These are phyloP conservation scores for Xiphophorus hellerii DNA, from an alignment of 2,113 vertebrate genomes.

Conservation along the genomic window DNA sequence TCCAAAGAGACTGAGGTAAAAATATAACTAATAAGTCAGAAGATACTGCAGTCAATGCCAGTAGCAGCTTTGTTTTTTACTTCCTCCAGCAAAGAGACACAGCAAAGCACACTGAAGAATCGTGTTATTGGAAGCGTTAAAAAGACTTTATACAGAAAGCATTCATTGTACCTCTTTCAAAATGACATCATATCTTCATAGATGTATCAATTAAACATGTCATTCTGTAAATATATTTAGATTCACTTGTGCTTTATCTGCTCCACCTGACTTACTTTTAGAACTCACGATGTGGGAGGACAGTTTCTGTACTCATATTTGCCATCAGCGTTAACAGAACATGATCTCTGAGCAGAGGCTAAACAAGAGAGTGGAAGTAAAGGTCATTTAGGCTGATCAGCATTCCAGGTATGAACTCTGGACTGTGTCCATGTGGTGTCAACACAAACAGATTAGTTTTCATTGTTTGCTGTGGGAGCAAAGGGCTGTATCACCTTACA, in stretches of 20 bases:
- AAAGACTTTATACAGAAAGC: not conserved
- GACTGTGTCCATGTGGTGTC: slow-evolving; percentile 42
- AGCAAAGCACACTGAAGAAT: not conserved
- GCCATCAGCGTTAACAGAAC: slow-evolving; percentile 31
- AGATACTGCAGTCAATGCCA: not conserved
- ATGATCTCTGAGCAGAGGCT: slow-evolving; percentile 30
- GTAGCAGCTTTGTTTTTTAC: too few species aligned
- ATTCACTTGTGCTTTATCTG: not conserved
- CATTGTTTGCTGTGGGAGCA: slow-evolving; percentile 30
- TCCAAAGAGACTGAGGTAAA: not conserved
- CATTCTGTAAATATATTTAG: slow-evolving; percentile 13
- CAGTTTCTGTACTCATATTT: slow-evolving; percentile 1
- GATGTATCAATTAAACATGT: slow-evolving; percentile 5
- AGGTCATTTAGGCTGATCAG: slow-evolving; percentile 61
- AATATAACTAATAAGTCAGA: too few species aligned
- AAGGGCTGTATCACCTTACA: slow-evolving; percentile 53
- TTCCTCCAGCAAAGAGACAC: not conserved
- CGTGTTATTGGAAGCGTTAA: not conserved
- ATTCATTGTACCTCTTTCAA: slow-evolving; percentile 10
- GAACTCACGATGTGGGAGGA: not conserved
- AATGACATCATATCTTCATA: not conserved
- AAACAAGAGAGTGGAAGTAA: slow-evolving; percentile 44
- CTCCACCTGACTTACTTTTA: slow-evolving; percentile 6
- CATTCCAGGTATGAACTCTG: slow-evolving; percentile 58
- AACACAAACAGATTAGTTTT: slow-evolving; percentile 63